Evolutionary conservation across 1,140 invertebrate genomes (phyloP), one percentile per base, ranked within the genome.

Genomic region (Pseudoatta argentina): DNA sequence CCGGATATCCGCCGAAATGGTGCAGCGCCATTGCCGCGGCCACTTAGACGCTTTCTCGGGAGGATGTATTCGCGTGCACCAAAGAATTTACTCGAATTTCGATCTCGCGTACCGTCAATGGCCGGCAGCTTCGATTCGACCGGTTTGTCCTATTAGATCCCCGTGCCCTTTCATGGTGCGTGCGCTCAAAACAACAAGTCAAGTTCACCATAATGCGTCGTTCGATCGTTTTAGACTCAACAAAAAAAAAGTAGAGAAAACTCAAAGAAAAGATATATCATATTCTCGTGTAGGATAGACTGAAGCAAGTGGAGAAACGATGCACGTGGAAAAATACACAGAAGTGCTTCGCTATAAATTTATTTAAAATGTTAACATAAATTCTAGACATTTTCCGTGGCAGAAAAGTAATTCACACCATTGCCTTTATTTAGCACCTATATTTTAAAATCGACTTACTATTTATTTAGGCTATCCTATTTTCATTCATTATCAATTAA

Each of bases 1-100:
- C 93, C 94, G 94, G 94, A 94, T 94, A 93, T 93, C 91, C 90
- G 89, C 79, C 88, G 88, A 88, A 92, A 93, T 89, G 85, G 85
- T 87, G 81, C 89, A 81, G 79, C 90, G 86, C 88, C 88, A 88
- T 87, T 88, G 85, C 90, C 89, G 91, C 78, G 87, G 92, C 92
- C 93, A 94, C 93, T 93, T 92, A 90, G 89, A 82, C 79, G 89
- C 75, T 92, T 93, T 91, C 89, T 85, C 64, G 64, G 34, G 71
- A 86, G 64, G 24, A 44, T 71, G 30, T 69, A 57, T 61, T 27
- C 73, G 51, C 27, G 63, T 66, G 53, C 67, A 85, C 73, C 73
- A 34, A 73, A 73, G 75, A 72, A 89, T 72, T 87, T 75, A 63
- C 89, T 90, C 89, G 82, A 88, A 75, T 90, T 90, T 88, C 89